Conservation (phyloP, 2,797 vertebrate species). For the Argentina silus region DNA sequence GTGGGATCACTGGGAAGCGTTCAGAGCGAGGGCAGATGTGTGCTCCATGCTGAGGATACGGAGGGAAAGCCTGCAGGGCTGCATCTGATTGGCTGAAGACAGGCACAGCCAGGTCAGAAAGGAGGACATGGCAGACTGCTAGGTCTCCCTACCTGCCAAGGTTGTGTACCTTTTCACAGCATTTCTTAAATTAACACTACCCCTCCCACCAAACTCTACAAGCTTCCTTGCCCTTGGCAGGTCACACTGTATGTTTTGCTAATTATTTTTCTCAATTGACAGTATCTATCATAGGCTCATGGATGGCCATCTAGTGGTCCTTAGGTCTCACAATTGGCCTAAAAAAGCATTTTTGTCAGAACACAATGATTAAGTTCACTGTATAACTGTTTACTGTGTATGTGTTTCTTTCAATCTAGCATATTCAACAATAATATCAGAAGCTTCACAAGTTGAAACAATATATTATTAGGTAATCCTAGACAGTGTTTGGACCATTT, state of each 20-base stretch:
- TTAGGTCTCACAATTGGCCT: background rate
- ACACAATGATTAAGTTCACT: background rate
- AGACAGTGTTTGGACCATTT: slow-evolving; percentile 27
- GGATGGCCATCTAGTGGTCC: background rate
- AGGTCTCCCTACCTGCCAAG: background rate
- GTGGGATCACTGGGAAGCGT: slow-evolving; percentile 10
- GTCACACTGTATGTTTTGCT: background rate
- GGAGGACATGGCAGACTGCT: background rate
- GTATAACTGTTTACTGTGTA: background rate
- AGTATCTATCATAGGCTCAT: background rate
- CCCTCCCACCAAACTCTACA: background rate
- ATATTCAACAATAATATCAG: background rate
- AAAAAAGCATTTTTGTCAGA: background rate
- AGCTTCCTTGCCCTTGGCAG: background rate
- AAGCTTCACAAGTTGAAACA: background rate
- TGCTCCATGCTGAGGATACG: background rate
- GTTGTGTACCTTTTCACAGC: background rate
- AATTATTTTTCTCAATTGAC: background rate
- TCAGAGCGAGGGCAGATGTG: background rate
- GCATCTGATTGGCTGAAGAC: background rate
- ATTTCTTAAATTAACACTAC: background rate
- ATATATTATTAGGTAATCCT: background rate
- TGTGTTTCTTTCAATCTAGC: background rate
- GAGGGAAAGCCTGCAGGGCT: slow-evolving; percentile 1
- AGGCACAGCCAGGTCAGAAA: background rate